Evolutionary conservation across 1,140 invertebrate genomes (phyloP), one percentile per base, ranked within the genome.

Genomic region (Helicoverpa zea): DNA sequence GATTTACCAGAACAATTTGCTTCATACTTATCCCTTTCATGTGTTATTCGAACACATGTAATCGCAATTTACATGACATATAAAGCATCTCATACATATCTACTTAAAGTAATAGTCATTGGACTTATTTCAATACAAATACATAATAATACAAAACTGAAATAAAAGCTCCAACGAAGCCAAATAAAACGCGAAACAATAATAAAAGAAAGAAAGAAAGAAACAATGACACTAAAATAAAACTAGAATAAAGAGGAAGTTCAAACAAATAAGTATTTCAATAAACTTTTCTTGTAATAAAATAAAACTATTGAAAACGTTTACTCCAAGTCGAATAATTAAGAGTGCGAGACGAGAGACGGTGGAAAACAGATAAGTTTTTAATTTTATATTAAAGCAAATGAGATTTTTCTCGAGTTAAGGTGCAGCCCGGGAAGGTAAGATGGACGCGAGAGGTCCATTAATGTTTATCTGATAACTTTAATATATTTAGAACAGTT

Each of bases 331-430:
- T 47, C 56, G 68, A 23, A 79, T 82, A 82, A 82, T 82, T 82
- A 79, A 78, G 76, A 68, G 63, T 43, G 49, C 61, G 10, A 30
- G 11, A 14, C 43, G 63, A 66, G 14, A 35, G 14, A 54, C 72
- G 72, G 18, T 43, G 51, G 77, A 81, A 82, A 66, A 79, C 18
- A 76, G 56, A 74, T 68, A 82, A 82, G 66, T 79, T 82, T 43
- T 82, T 79, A 64, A 79, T 82, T 79, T 79, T 74, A 79, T 70
- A 82, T 82, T 79, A 82, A 82, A 82, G 68, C 72, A 82, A 82
- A 82, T 82, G 56, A 82, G 81, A 82, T 82, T 78, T 74, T 74
- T 74, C 54, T 54, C 49, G 49, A 72, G 52, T 74, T 74, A 74
- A 74, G 72, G 54, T 16, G 49, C 3, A 74, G 18, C 11, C 13